Evolutionary conservation across 2,797 vertebrate genomes (phyloP).

Genomic region (Phoeniculus purpureus): DNA sequence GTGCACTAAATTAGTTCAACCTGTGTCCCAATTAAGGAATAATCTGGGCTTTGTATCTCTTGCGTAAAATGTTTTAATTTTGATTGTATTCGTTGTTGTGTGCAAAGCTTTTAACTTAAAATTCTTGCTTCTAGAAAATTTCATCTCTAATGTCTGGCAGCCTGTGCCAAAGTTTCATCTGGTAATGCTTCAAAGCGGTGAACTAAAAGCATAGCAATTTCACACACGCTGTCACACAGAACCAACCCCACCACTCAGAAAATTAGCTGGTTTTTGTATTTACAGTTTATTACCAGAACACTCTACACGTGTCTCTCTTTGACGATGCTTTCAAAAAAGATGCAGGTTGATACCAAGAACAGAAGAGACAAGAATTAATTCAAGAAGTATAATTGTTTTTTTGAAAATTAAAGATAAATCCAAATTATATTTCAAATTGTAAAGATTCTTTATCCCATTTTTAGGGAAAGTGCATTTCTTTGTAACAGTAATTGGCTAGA

Average conservation of each 20-base stretch:
- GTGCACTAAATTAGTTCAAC: constrained; percentile 19
- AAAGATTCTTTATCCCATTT: neutral
- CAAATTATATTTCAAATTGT: neutral
- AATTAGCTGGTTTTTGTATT: neutral
- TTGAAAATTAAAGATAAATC: neutral
- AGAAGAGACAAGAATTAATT: neutral
- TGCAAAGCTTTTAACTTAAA: constrained; percentile 16
- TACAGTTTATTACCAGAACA: neutral
- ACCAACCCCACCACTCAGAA: constrained; percentile 2
- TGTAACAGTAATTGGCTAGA: neutral
- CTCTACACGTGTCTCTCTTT: neutral
- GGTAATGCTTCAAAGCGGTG: constrained; percentile 24
- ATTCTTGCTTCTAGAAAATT: neutral
- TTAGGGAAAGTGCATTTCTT: neutral
- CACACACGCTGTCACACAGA: neutral
- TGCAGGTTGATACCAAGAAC: neutral
- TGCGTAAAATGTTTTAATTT: constrained; percentile 13
- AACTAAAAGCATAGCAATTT: constrained; percentile 40
- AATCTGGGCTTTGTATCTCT: neutral
- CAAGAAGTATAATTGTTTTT: neutral
- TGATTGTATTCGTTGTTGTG: neutral
- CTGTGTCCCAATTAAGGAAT: neutral
- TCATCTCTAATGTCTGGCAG: constrained; percentile 35
- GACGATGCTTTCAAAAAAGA: neutral
- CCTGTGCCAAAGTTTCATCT: neutral